phyloP scores from a whole-genome alignment of 2,888 invertebrate genomes.

The Merodon equestris region DNA sequence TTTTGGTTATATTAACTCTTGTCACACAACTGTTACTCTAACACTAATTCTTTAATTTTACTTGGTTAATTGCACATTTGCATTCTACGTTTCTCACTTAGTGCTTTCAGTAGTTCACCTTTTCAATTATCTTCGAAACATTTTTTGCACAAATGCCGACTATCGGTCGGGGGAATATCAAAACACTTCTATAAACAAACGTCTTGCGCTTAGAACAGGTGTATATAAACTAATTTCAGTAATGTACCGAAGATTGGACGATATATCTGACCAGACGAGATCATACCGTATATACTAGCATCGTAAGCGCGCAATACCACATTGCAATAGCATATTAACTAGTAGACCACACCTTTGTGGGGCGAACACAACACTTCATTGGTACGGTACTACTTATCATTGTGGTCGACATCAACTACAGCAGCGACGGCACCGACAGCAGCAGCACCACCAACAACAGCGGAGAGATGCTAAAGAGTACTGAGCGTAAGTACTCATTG shows the following conservation, averaged over 20 bases:
- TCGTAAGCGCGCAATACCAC: conserved; percentile 46
- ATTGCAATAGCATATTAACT: conserved; percentile 61
- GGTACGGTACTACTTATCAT: conserved; percentile 56
- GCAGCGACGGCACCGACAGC: conserved; percentile 3
- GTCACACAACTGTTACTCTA: too few species aligned
- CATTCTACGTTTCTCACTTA: too few species aligned
- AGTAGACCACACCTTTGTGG: conserved; percentile 67
- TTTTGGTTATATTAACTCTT: too few species aligned
- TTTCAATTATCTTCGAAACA: too few species aligned
- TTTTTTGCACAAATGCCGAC: too few species aligned
- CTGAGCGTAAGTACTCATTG: conserved; percentile 52
- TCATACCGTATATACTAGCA: conserved; percentile 53
- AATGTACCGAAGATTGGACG: conserved; percentile 63
- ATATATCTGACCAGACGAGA: conserved; percentile 68
- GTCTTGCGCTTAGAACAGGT: conserved; percentile 66
- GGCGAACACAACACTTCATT: conserved; percentile 67
- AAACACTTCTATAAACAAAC: conserved; percentile 20
- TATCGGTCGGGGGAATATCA: too few species aligned
- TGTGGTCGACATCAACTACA: conserved; percentile 53
- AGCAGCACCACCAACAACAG: not conserved
- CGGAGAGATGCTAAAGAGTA: conserved; percentile 51
- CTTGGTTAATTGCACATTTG: too few species aligned
- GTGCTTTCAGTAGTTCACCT: too few species aligned
- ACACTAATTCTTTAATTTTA: too few species aligned
- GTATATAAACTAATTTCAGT: conserved; percentile 61